These are phyloP conservation scores for Sarcophaga subvicina DNA, from an alignment of 2,888 invertebrate species.

Conservation along the genomic window DNA sequence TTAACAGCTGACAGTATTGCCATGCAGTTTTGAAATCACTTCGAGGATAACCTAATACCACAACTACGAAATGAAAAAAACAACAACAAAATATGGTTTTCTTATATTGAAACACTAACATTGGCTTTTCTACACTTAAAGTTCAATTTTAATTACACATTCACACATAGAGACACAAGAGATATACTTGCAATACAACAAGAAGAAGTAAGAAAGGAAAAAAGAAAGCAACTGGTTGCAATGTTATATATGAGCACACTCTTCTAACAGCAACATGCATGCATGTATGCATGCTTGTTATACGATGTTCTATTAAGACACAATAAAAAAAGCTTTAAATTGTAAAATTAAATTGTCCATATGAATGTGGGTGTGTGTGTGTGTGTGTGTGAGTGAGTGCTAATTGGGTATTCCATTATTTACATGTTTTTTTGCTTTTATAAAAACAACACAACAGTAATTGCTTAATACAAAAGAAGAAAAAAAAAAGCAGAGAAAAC, in stretches of 20 bases:
- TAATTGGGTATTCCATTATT: neutral
- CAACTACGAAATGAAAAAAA: too few species aligned
- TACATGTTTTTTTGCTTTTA: neutral
- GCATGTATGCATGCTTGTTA: neutral
- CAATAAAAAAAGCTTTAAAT: neutral
- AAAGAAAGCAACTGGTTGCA: conserved; percentile 25
- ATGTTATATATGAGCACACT: neutral
- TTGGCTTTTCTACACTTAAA: neutral
- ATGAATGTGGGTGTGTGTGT: neutral
- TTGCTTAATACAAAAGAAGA: neutral
- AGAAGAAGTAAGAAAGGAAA: neutral
- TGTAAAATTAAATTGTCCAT: neutral
- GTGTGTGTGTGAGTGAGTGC: conserved; percentile 17
- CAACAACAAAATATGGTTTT: too few species aligned
- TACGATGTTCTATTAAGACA: neutral
- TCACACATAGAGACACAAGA: neutral
- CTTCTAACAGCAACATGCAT: neutral
- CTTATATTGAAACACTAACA: neutral
- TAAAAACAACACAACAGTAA: conserved; percentile 24
- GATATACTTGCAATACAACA: neutral
- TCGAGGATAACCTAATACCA: too few species aligned
- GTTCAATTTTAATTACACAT: neutral
- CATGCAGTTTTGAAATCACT: too few species aligned
- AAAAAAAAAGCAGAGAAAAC: neutral
- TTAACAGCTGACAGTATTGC: too few species aligned